These are phyloP conservation scores for Oceanodroma leucorhoa DNA, from an alignment of 2,797 vertebrate genomes.

Conservation along the genomic window DNA sequence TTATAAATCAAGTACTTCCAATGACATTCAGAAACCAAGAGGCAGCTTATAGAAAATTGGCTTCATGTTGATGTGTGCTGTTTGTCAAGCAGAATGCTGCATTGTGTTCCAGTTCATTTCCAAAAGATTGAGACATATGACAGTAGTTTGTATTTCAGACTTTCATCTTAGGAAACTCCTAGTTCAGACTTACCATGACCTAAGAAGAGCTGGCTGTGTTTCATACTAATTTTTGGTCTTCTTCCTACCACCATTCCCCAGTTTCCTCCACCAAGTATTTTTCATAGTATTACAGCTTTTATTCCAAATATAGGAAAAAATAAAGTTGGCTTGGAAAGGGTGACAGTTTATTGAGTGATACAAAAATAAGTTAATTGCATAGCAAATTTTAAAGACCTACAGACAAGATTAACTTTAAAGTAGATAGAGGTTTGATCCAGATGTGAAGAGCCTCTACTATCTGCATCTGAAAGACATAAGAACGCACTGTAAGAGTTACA, in stretches of 20 bases:
- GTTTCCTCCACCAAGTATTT: neutral
- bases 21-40: neutral
- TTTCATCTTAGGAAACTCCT: neutral
- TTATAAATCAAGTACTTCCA: neutral
- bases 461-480: constrained; percentile 53
- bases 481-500: neutral
- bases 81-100: neutral
- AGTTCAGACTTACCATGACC: neutral
- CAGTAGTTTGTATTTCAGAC: neutral
- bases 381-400: neutral
- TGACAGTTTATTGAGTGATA: constrained; percentile 15
- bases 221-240: neutral
- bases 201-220: neutral
- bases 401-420: neutral
- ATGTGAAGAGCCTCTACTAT: neutral
- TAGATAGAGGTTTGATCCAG: neutral
- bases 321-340: neutral
- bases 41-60: neutral
- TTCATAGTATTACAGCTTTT: neutral
- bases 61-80: neutral
- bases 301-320: neutral
- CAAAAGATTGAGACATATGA: neutral
- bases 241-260: neutral
- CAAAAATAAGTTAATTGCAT: constrained; percentile 13
- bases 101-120: neutral